These are phyloP conservation scores for Zonitis immaculata DNA, from an alignment of 2,888 invertebrate genomes.

Conservation along the genomic window DNA sequence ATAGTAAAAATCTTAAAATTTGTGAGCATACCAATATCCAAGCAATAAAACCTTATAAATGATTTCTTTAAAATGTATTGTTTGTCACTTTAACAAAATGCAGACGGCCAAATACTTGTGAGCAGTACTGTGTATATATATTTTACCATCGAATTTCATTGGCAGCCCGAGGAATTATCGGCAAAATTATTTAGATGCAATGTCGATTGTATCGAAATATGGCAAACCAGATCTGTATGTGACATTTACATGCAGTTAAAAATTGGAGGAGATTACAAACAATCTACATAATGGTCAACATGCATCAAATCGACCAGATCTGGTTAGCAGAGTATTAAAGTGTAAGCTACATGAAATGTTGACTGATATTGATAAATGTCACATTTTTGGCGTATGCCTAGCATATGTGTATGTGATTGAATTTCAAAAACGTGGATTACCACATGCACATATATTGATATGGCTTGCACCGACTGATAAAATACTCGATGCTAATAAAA, in stretches of 20 bases:
- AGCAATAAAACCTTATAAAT: too few species aligned
- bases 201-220: background rate
- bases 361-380: background rate
- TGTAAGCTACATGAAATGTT: background rate
- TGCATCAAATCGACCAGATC: background rate
- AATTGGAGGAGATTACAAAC: background rate
- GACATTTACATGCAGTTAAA: background rate
- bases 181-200: background rate
- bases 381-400: background rate
- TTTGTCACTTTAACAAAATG: too few species aligned
- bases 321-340: background rate
- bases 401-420: background rate
- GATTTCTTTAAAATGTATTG: too few species aligned
- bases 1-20: too few species aligned
- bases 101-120: too few species aligned
- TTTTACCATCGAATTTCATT: background rate
- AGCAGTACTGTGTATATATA: background rate
- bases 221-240: background rate
- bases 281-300: background rate
- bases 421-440: background rate
- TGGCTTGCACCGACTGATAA: too few species aligned
- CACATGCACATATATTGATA: background rate
- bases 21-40: too few species aligned
- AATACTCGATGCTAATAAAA: too few species aligned
- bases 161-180: background rate